Evolutionary conservation across 2,888 invertebrate species (phyloP), one percentile per base, ranked within the genome.

Genomic region (Eucera pruinosa): DNA sequence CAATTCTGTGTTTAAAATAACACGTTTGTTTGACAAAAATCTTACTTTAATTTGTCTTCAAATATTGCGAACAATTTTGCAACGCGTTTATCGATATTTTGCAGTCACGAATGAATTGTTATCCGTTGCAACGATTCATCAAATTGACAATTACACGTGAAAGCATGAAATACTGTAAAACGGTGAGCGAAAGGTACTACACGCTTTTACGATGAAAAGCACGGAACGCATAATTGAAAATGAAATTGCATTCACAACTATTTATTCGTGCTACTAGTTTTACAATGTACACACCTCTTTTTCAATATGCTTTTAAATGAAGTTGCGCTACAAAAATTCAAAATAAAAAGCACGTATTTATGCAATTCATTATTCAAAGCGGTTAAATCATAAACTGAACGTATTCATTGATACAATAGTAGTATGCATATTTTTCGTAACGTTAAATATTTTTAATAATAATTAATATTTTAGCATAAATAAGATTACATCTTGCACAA

Each of bases 161-260:
- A 1, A 9, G 18, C 41, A 18, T 13, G 15, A 68, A 68, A 30
- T 30, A 13, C 23, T 15, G 15, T 18, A 7, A 60, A 39, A 48
- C 36, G 27, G 33, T 30, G 67, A 11, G n/a, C 18, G 18, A 48
- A 27, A 30, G 33, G 9, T 5, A 39, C n/a, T n/a, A 18, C 33
- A 7, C 33, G 33, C 25, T 50, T 25, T 45, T 13, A 9, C 23
- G 18, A 43, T 13, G 25, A 33, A 6, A 18, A 68, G 27, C 23
- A 2, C 11, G 23, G 30, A 3, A 18, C 67, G 27, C 36, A 33
- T 27, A 25, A 64, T 69, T 41, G 33, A 33, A 52, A 62, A 9
- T 23, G 64, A 69, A 62, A 64, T 64, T 62, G n/a, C 30, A 13
- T 61, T 62, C 15, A 30, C 50, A 43, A 62, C 52, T 52, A 43